These are phyloP conservation scores for Pardalotus punctatus DNA, from an alignment of 2,113 vertebrate genomes.

Conservation along the genomic window DNA sequence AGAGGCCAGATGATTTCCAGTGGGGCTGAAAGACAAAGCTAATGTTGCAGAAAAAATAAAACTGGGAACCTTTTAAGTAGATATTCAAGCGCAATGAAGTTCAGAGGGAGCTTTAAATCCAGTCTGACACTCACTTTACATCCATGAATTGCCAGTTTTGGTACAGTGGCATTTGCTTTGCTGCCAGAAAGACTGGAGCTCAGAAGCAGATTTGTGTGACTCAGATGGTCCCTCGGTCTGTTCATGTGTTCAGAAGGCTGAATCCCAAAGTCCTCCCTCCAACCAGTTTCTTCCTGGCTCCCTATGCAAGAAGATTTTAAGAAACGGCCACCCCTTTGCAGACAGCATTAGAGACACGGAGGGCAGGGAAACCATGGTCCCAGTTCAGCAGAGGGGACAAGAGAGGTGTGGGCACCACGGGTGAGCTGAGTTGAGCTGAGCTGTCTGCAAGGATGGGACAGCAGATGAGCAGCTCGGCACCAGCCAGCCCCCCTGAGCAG, in stretches of 20 bases:
- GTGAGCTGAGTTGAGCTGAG: background rate
- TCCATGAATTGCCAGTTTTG: background rate
- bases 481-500: background rate
- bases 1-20: background rate
- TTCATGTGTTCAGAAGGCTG: background rate
- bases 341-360: rapidly evolving
- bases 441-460: background rate
- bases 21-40: background rate
- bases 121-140: background rate
- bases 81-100: background rate
- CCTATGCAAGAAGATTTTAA: background rate
- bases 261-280: background rate
- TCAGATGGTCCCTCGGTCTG: rapidly evolving
- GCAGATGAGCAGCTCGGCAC: background rate
- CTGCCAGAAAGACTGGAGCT: background rate
- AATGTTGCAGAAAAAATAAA: conserved; percentile 7
- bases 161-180: background rate
- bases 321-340: background rate
- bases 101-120: background rate
- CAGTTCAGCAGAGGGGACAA: background rate
- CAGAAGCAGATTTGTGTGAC: background rate
- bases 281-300: background rate
- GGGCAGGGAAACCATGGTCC: background rate
- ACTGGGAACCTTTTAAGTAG: background rate
- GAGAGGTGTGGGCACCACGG: background rate